A percentile compares a stretch with the other conserved stretches of the same genome.
These are phyloP conservation scores for Lepidurus arcticus DNA, from an alignment of 1,140 invertebrate species.

Conservation along the genomic window DNA sequence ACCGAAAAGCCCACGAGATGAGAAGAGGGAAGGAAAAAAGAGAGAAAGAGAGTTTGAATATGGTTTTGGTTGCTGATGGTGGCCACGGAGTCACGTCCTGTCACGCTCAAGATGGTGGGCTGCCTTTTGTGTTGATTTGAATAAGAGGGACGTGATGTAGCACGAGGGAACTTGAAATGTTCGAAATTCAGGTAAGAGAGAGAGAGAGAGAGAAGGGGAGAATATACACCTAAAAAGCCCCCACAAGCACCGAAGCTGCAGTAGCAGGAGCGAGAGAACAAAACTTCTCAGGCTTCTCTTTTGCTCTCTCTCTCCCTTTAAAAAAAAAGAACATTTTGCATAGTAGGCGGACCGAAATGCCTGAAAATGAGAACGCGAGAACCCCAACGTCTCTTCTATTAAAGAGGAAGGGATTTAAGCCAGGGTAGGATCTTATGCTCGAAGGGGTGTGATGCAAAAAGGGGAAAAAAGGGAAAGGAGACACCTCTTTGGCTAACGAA, in stretches of 20 bases:
- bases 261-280: not conserved
- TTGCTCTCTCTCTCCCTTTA: not conserved
- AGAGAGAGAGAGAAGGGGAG: not conserved
- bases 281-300: not conserved
- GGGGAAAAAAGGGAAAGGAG: not conserved
- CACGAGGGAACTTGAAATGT: conserved; percentile 18
- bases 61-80: not conserved
- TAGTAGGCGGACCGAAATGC: not conserved
- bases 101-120: conserved; percentile 20
- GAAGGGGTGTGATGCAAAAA: not conserved
- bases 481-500: conserved; percentile 8
- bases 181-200: not conserved
- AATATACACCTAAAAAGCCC: not conserved
- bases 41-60: not conserved
- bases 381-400: not conserved
- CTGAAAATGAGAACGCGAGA: not conserved
- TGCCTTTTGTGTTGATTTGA: conserved; percentile 22
- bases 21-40: not conserved
- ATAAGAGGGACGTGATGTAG: conserved; percentile 18
- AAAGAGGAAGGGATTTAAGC: not conserved
- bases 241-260: not conserved
- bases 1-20: not conserved
- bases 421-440: not conserved
- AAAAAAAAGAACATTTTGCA: not conserved
- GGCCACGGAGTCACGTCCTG: conserved; percentile 16